Base-by-base conservation (phyloP, 1,140 invertebrate genomes). In the Drosophila ogumai region DNA sequence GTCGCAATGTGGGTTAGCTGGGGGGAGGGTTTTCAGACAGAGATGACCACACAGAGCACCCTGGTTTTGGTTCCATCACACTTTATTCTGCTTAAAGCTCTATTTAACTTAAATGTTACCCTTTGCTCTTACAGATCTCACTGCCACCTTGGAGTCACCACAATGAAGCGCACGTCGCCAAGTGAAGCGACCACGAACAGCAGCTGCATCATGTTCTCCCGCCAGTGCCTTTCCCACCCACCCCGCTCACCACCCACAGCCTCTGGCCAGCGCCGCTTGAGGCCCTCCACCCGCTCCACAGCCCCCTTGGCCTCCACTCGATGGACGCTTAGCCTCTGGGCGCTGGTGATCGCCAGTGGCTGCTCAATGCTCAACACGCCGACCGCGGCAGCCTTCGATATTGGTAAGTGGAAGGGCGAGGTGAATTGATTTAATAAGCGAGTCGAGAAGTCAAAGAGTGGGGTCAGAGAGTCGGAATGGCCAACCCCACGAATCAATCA, bases 201-300 rank as follows among this genome's bases (percentile, higher is more conserved):
- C 55, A 59, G 59, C 41, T 75, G 52, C 61, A 66, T 63, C 40
- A 79, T 90, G 86, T 69, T 92, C 84, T 91, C 91, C 91, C 91
- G 79, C 75, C 91, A 90, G 91, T 92, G 91, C 91, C 91, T 92
- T 92, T 91, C 91, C 88, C 71, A 68, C 72, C 67, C 60, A 52
- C 25, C 36, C 69, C 41, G 61, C 65, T 66, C 47, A 63, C 61
- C 71, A 55, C 19, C 56, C 69, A 41, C 75, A 61, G 38, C 66
- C 19, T 40, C 66, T 41, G 50, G 36, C 43, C 43, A 59, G 38
- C 38, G 46, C 41, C 66, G 73, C 38, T 38, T 25, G 47, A 65
- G 64, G 46, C 64, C 38, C 56, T 75, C 50, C 34, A 57, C 66
- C 74, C 52, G 79, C 61, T 50, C 79, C 40, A 47, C 69, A 58